A percentile compares a stretch with the other conserved stretches of the same genome.
These are phyloP conservation scores for Nettapus auritus DNA, from an alignment of 2,113 vertebrate species.

Conservation along the genomic window DNA sequence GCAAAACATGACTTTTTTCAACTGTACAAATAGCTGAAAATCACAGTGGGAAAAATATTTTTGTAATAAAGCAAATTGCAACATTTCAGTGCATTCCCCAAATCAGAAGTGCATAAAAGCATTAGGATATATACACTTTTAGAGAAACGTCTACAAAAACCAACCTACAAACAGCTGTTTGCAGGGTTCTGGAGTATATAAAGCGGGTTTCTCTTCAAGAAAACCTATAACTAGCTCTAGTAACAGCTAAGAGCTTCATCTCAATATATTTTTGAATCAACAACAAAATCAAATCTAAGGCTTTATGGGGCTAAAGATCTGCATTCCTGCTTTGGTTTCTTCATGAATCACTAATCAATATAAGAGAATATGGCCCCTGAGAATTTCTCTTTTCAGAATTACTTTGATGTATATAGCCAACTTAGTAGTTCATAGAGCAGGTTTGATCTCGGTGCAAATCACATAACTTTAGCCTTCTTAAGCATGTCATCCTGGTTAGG, in stretches of 20 bases:
- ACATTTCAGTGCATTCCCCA: not conserved
- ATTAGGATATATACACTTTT: not conserved
- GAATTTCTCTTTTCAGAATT: not conserved
- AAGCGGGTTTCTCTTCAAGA: not conserved
- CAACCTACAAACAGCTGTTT: not conserved
- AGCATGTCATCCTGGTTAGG: not conserved
- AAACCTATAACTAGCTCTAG: not conserved
- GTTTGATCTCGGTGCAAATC: not conserved
- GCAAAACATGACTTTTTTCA: not conserved
- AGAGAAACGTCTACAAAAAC: not conserved
- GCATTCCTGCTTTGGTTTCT: not conserved
- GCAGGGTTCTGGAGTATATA: not conserved
- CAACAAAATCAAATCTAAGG: not conserved
- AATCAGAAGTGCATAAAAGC: not conserved
- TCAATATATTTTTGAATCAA: not conserved
- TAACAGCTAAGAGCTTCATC: not conserved
- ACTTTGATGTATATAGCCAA: not conserved
- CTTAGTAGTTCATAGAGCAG: not conserved
- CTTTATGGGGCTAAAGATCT: not conserved
- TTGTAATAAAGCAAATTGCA: not conserved
- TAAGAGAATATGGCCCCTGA: not conserved
- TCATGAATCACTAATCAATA: not conserved
- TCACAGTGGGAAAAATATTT: not conserved
- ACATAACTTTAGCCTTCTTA: not conserved
- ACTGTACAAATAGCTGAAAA: not conserved